Evolutionary conservation across 2,113 vertebrate species (phyloP), one percentile per base, ranked within the genome.

Genomic region (Actinemys pallida): DNA sequence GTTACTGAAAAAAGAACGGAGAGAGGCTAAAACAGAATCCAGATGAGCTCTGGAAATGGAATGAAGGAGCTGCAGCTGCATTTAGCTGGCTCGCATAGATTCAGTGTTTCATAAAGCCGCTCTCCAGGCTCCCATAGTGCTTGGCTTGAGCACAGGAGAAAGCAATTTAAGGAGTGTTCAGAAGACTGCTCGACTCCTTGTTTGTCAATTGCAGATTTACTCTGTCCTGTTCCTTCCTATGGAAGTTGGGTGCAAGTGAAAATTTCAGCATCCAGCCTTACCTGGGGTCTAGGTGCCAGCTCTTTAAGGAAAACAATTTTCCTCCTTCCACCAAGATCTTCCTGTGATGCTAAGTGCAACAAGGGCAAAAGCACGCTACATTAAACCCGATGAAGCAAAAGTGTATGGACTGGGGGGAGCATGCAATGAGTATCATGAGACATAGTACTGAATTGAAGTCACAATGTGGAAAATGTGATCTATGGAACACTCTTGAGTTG

Each of bases 21-120:
- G 85, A 82, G 95, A 95, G 97, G 96, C 95, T 96, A 91, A 97
- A 97, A 96, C 85, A 94, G 95, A 95, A 96, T 95, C 86, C 92
- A 90, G 54, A 84, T 94, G 95, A 90, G 88, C 96, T 95, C 86
- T 95, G 88, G 95, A 94, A 96, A 94, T 87, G 95, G 91, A 76
- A 42, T 86, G 93, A 86, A 94, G 95, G 92, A 97, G 65, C 87
- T 95, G 87, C 88, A 57, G 84, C 75, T 81, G 81, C 93, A 81
- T 0, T 6, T 69, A 89, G 50, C 90, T 84, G 92, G 49, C 84
- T 87, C 1, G 47, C 16, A 84, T 83, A 91, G 96, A 90, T 82
- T 89, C 0, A 6, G 87, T 85, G 52, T 91, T 83, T 52, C 5
- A 84, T 62, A 45, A 59, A 95, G 49, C 53, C 56, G 39, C 90